Base-by-base conservation (phyloP, 1,140 invertebrate genomes). In the Brachionus plicatilis region DNA sequence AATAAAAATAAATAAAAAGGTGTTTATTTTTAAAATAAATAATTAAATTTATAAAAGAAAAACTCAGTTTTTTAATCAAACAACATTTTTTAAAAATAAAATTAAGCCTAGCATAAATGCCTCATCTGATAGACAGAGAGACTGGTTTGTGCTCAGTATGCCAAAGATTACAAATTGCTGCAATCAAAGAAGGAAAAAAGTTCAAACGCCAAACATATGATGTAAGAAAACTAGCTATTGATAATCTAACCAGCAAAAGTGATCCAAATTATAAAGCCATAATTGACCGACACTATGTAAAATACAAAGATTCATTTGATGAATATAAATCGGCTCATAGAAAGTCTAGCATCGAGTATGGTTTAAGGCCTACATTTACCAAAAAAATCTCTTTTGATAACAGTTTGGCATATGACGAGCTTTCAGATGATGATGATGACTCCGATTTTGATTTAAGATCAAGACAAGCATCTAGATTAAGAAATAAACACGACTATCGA, bases 41-140 rank as follows among this genome's bases (percentile, higher is more conserved):
- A 75, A 47, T 75, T 20, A 43, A 45, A 75, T 43, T 75, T 75
- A 17, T 1, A 41, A 72, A 20, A 17, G 20, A 17, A 43, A 45
- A 47, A 37, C 37, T 3, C n/a, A 12, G 12, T 37, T 29, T 2
- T 37, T 33, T 72, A 33, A 37, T 9, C 37, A 14, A 72, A 37
- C 6, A n/a, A 37, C 24, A 45, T 14, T 75, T 75, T 43, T 53
- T 17, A 14, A n/a, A 24, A 37, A 24, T n/a, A 24, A 41, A 45
- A 41, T 1, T 75, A 20, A 43, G 70, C 33, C 8, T 75, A 43
- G 37, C 12, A 43, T 43, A 33, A 12, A 82, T 82, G 79, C 79
- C 79, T 33, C 79, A 82, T 68, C n/a, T 82, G 33, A 82, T 82
- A 37, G 79, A 82, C 37, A 82, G 60, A 82, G 79, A 82, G 65